A percentile compares a stretch with the other conserved stretches of the same genome.
These are phyloP conservation scores for Ia io DNA, from an alignment of 2,113 vertebrate genomes.

Conservation along the genomic window DNA sequence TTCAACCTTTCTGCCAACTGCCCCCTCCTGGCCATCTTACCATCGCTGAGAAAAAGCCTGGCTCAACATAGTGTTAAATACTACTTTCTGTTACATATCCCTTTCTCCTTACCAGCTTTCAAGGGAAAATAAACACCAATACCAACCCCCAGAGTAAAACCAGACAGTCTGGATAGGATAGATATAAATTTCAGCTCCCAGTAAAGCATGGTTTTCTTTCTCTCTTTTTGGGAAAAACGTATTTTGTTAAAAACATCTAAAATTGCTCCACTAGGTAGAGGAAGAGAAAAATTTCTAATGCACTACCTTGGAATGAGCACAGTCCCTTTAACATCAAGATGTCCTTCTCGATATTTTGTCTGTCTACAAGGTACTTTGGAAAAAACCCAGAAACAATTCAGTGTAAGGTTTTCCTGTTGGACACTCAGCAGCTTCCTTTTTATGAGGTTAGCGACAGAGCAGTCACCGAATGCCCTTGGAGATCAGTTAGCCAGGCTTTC, in stretches of 20 bases:
- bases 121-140: background rate
- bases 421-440: background rate
- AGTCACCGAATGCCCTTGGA: background rate
- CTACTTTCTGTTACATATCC: background rate
- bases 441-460: background rate
- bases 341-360: background rate
- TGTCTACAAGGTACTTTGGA: background rate
- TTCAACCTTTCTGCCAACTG: background rate
- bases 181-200: background rate
- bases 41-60: background rate
- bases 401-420: background rate
- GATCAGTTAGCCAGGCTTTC: background rate
- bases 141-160: background rate
- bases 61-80: background rate
- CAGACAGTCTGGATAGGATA: background rate
- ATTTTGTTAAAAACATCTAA: slow-evolving; percentile 3
- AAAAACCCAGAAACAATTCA: background rate
- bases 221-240: background rate
- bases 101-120: background rate
- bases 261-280: background rate
- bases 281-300: background rate
- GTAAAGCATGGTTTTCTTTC: background rate
- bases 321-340: background rate
- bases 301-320: background rate
- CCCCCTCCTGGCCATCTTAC: background rate